phyloP scores from a whole-genome alignment of 37 sponge, comb jelly and placozoan species.

The Geodia barretti region DNA sequence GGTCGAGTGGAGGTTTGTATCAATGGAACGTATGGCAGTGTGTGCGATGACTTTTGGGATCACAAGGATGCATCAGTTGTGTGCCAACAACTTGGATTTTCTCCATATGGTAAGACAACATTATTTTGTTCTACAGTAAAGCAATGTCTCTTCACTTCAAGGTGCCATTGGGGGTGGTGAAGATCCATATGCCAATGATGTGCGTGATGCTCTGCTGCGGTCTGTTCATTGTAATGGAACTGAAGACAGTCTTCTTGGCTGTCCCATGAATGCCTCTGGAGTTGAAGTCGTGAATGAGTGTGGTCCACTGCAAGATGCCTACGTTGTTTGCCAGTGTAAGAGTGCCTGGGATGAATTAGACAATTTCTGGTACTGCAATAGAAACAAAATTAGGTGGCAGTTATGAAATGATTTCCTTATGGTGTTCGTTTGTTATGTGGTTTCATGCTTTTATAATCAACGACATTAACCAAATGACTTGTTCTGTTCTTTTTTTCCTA shows the following conservation, averaged over 20 bases:
- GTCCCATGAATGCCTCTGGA: not conserved
- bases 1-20: conserved; percentile 39
- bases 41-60: conserved; percentile 29
- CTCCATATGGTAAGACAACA: conserved; percentile 23
- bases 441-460: no score
- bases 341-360: no score
- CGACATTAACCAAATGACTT: no score
- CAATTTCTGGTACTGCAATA: not conserved
- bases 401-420: no score
- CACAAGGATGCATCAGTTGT: conserved; percentile 22
- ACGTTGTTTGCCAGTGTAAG: not conserved
- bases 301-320: not conserved
- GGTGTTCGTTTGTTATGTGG: no score
- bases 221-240: no score
- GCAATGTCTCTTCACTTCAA: no score
- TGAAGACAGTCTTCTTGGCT: not conserved
- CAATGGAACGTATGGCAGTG: conserved; percentile 15
- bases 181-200: not conserved
- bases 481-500: no score
- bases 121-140: no score
- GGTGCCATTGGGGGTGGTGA: not conserved
- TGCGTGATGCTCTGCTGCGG: no score
- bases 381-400: not conserved
- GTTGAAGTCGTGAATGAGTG: not conserved
- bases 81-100: conserved; percentile 32